Percentiles rank a stretch among this genome's conserved stretches.
These are phyloP conservation scores for Unio pictorum DNA, from an alignment of 2,888 invertebrate genomes.

Conservation along the genomic window DNA sequence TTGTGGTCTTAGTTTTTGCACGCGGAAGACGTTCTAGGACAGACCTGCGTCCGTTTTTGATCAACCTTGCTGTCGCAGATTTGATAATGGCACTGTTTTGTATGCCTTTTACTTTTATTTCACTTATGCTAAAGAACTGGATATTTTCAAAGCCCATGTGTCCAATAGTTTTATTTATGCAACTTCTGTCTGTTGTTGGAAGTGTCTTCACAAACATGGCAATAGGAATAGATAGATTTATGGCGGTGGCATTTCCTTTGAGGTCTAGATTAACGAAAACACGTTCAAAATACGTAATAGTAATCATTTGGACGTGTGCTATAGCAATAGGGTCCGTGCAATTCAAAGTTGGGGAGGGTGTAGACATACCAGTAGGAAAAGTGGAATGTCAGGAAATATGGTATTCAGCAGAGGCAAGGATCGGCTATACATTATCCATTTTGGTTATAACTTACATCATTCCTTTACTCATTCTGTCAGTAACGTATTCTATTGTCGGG, in stretches of 20 bases:
- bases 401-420: slow-evolving; percentile 27
- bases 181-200: slow-evolving; percentile 72
- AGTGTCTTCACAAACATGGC: slow-evolving; percentile 73
- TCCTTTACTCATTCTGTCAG: slow-evolving; percentile 72
- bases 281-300: slow-evolving; percentile 70
- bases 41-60: slow-evolving; percentile 79
- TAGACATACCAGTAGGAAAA: slow-evolving; percentile 28
- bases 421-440: slow-evolving; percentile 62
- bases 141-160: slow-evolving; percentile 73
- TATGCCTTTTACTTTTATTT: slow-evolving; percentile 86
- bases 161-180: slow-evolving; percentile 73
- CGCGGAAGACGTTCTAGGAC: slow-evolving; percentile 68
- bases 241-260: slow-evolving; percentile 67
- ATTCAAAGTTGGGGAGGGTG: slow-evolving; percentile 60
- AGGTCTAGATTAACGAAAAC: slow-evolving; percentile 70
- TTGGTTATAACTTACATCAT: slow-evolving; percentile 68
- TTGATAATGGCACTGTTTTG: slow-evolving; percentile 91
- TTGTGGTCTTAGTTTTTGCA: slow-evolving; percentile 73
- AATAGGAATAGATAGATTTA: slow-evolving; percentile 73
- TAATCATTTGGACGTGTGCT: slow-evolving; percentile 72
- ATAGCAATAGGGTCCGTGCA: slow-evolving; percentile 70
- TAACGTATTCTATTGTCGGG: slow-evolving; percentile 72
- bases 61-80: slow-evolving; percentile 88
- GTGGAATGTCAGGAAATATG: slow-evolving; percentile 53
- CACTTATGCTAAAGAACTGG: slow-evolving; percentile 72